These are phyloP conservation scores for Nanorana parkeri DNA, from an alignment of 2,113 vertebrate species.

Conservation along the genomic window DNA sequence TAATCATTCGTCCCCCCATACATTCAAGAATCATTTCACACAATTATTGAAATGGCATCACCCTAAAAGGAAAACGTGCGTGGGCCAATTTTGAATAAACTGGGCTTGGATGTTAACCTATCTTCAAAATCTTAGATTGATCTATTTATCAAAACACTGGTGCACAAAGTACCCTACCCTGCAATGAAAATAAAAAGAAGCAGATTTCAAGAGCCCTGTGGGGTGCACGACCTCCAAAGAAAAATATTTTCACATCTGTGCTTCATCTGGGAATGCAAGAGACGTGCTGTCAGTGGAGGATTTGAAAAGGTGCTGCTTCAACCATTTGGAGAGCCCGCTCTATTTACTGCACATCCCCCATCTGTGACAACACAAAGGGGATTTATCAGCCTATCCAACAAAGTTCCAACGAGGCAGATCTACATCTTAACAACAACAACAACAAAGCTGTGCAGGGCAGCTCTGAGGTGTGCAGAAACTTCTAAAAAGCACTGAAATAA, in stretches of 20 bases:
- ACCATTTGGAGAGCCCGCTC: slow-evolving; percentile 61
- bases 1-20: too few relatives aligned
- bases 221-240: slow-evolving; percentile 30
- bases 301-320: slow-evolving; percentile 61
- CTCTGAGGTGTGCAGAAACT: slow-evolving; percentile 13
- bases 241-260: slow-evolving; percentile 52
- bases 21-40: too few relatives aligned
- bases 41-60: too few relatives aligned
- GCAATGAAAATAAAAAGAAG: not conserved
- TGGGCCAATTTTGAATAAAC: too few relatives aligned
- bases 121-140: too few relatives aligned
- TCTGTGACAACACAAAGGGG: slow-evolving; percentile 68
- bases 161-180: too few relatives aligned
- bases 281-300: slow-evolving; percentile 52
- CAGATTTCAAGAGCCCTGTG: not conserved
- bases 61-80: too few relatives aligned
- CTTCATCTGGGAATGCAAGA: slow-evolving; percentile 36
- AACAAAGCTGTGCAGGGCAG: not conserved
- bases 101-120: too few relatives aligned
- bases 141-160: too few relatives aligned
- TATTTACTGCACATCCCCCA: slow-evolving; percentile 19
- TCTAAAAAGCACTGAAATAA: slow-evolving; percentile 37
- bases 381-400: slow-evolving; percentile 71
- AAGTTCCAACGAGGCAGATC: slow-evolving; percentile 66
- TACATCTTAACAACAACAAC: slow-evolving; percentile 65